Conservation (phyloP, 1,140 invertebrate species). For the Platorchestia sp. region DNA sequence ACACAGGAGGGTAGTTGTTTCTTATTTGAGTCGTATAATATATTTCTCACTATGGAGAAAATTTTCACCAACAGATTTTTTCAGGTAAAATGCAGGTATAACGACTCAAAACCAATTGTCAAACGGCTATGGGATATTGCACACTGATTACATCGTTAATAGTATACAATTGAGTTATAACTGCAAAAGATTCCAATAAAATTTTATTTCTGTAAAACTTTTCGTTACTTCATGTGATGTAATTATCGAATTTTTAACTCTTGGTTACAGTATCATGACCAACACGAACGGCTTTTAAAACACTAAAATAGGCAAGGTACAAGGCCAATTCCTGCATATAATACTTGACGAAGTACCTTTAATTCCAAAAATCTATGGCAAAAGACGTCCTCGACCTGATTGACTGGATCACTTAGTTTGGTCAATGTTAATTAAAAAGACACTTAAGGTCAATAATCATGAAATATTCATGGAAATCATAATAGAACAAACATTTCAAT, state of each 20-base stretch:
- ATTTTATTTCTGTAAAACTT: neutral
- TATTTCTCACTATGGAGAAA: neutral
- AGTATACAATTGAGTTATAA: neutral
- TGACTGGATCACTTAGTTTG: neutral
- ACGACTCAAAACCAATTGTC: neutral
- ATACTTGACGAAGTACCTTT: neutral
- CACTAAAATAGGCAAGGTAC: neutral
- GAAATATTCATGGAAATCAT: neutral
- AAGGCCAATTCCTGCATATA: neutral
- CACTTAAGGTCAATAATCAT: neutral
- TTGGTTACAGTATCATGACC: neutral
- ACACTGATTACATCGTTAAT: neutral
- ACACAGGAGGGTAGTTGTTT: neutral
- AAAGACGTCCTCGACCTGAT: neutral
- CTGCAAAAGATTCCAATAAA: neutral
- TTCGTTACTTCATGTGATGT: neutral
- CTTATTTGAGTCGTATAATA: neutral
- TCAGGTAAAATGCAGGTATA: neutral
- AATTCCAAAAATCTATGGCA: neutral
- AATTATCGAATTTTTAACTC: neutral
- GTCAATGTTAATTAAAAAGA: neutral
- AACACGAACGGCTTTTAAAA: neutral
- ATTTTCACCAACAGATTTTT: neutral
- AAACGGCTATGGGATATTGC: neutral
- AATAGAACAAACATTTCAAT: neutral